phyloP scores from a whole-genome alignment of 2,888 invertebrate species.

The Nyleta sp. region DNA sequence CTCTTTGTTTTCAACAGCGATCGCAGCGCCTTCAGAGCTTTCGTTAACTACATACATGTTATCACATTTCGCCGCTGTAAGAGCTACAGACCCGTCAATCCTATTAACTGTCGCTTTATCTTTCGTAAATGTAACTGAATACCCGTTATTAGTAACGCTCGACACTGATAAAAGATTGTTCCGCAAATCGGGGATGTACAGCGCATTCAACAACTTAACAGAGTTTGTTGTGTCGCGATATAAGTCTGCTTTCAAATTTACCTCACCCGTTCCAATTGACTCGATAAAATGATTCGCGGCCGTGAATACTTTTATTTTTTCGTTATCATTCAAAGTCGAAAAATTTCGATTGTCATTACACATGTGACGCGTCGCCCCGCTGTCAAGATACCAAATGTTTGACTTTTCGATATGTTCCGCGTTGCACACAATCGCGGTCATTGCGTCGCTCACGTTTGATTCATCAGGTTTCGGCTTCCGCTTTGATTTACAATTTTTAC shows the following conservation, averaged over 20 bases:
- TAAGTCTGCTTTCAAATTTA: slow-evolving; percentile 19
- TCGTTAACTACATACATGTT: slow-evolving; percentile 46
- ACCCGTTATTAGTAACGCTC: slow-evolving; percentile 69
- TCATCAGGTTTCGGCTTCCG: neutral
- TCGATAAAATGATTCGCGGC: slow-evolving; percentile 51
- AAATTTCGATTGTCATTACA: slow-evolving; percentile 51
- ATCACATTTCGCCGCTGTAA: slow-evolving; percentile 50
- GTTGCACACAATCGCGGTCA: slow-evolving; percentile 43
- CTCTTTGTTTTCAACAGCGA: neutral
- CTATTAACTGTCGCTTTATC: slow-evolving; percentile 65
- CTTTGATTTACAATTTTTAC: slow-evolving; percentile 11
- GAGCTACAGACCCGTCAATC: slow-evolving; percentile 29
- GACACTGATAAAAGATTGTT: slow-evolving; percentile 72
- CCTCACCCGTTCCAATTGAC: slow-evolving; percentile 36
- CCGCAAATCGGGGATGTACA: slow-evolving; percentile 69
- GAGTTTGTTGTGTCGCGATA: slow-evolving; percentile 15
- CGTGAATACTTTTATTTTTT: slow-evolving; percentile 23
- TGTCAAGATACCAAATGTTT: slow-evolving; percentile 57
- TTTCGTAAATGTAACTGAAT: slow-evolving; percentile 67
- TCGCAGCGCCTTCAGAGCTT: slow-evolving; percentile 1
- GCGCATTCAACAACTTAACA: slow-evolving; percentile 64
- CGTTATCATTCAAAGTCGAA: neutral
- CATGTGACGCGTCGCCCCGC: slow-evolving; percentile 58
- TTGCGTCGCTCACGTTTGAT: slow-evolving; percentile 17
- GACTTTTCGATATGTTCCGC: neutral